Base-by-base conservation (phyloP, 2,888 invertebrate genomes). In the Synergus laeviventris region DNA sequence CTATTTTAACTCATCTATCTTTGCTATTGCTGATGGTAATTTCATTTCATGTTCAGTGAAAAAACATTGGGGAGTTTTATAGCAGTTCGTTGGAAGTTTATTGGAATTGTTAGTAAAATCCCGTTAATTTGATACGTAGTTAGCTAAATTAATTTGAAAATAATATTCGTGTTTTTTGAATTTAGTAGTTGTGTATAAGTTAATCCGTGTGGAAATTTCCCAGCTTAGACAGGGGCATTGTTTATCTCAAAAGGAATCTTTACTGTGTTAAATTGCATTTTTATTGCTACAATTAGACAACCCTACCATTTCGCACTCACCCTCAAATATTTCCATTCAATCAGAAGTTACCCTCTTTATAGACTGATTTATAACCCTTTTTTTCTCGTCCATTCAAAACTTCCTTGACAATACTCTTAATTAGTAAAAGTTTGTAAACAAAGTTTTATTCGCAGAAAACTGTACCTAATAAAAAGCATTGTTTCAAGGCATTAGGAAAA, bases 1-100 rank as follows among this genome's bases (percentile, higher is more conserved):
- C 70, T 70, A 70, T 45, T 70, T 31, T 49, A 70, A 45, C 49
- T 70, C 70, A 74, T 74, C 74, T 60, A 74, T 56, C 59, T 45
- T 54, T 54, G 12, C 61, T 60, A 64, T 75, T 49, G 54, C 45
- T 75, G 64, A 54, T 45, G 61, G 49, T 61, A 49, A 61, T 18
- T 62, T 45, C 31, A 64, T 49, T 62, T 64, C 36, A 49, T 61
- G 64, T 31, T 75, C 49, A 21, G 62, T 38, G 62, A 54, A 54
- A 42, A 54, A 75, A 61, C 64, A 49, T 49, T 62, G 49, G 42
- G 38, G 54, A 42, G 14, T 75, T 62, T 39, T 54, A 18, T 62
- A 74, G 39, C 59, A 61, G 62, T 73, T 73, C 31, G 45, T 45
- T 70, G 45, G n/a, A 49, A 49, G 45, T 70, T 49, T 70, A 70